Percentiles rank a stretch among this genome's conserved stretches.
phyloP scores from a whole-genome alignment of 2,797 vertebrate genomes.

The Chanos chanos region DNA sequence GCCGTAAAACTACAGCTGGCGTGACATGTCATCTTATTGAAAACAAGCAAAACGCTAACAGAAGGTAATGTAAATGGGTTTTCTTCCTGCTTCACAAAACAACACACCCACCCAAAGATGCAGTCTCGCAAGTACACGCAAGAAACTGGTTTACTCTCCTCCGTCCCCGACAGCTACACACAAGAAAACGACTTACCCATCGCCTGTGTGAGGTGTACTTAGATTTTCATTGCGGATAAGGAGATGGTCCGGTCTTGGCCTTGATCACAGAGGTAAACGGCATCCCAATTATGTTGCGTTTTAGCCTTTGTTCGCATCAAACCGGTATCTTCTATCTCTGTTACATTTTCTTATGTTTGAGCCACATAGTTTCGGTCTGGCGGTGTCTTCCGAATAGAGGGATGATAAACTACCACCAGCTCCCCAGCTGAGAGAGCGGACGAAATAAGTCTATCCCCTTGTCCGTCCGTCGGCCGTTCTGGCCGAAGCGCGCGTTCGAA shows the following conservation, averaged over 20 bases:
- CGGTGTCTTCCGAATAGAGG: slow-evolving; percentile 1
- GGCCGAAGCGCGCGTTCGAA: slow-evolving; percentile 15
- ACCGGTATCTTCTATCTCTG: slow-evolving; percentile 8
- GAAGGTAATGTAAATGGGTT: too few relatives aligned
- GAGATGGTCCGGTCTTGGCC: slow-evolving; percentile 25
- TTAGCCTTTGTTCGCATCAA: slow-evolving; percentile 18
- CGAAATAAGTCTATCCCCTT: not conserved
- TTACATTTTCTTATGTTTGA: not conserved
- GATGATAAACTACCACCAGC: not conserved
- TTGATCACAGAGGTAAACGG: slow-evolving; percentile 1
- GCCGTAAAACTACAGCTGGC: too few relatives aligned
- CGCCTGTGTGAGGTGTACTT: slow-evolving; percentile 40
- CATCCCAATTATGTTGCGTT: slow-evolving; percentile 5
- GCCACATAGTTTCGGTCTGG: not conserved
- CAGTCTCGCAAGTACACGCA: too few relatives aligned
- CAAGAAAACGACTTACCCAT: slow-evolving; percentile 44
- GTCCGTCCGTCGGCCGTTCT: not conserved
- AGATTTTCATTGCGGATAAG: slow-evolving; percentile 42
- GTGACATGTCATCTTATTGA: too few relatives aligned
- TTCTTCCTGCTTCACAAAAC: too few relatives aligned
- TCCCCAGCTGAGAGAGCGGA: slow-evolving; percentile 7
- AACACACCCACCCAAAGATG: too few relatives aligned
- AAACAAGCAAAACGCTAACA: too few relatives aligned
- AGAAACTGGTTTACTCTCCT: too few relatives aligned
- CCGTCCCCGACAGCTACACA: not conserved